Conservation (phyloP, 1,140 invertebrate genomes). For the Bombus soroeensis region DNA sequence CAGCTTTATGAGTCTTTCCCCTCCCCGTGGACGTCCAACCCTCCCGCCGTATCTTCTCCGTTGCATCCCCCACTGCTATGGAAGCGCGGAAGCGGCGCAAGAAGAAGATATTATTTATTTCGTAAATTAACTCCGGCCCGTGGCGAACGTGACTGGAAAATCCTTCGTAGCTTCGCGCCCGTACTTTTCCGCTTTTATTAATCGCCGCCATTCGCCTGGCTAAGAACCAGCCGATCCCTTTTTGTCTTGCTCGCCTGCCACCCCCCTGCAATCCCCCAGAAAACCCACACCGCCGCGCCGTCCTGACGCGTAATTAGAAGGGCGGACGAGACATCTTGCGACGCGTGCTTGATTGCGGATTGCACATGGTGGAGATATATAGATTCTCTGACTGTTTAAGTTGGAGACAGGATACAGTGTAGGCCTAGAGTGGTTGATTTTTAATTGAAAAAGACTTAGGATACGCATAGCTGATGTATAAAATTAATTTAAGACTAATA, state of each 20-base stretch:
- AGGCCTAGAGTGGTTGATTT: not conserved
- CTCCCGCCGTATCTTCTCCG: conserved; percentile 33
- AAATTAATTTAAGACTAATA: no score
- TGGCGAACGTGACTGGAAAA: conserved; percentile 71
- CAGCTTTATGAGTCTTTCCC: conserved; percentile 80
- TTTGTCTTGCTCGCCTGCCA: conserved; percentile 11
- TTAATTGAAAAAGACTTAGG: no score
- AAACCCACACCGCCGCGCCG: not conserved
- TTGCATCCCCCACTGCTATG: conserved; percentile 43
- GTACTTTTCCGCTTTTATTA: conserved; percentile 70
- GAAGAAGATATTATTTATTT: conserved; percentile 84
- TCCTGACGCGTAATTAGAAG: conserved; percentile 44
- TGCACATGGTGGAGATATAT: not conserved
- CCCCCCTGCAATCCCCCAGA: not conserved
- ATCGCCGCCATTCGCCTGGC: conserved; percentile 69
- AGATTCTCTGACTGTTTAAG: no score
- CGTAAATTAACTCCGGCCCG: conserved; percentile 80
- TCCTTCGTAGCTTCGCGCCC: conserved; percentile 58
- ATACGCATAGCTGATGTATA: no score
- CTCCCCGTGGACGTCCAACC: conserved; percentile 65
- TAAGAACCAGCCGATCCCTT: conserved; percentile 60
- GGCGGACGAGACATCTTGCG: conserved; percentile 1
- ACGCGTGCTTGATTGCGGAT: not conserved
- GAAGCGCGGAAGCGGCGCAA: conserved; percentile 59
- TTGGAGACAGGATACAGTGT: no score